Evolutionary conservation across 2,113 vertebrate genomes (phyloP).

Genomic region (Theristicus caerulescens): DNA sequence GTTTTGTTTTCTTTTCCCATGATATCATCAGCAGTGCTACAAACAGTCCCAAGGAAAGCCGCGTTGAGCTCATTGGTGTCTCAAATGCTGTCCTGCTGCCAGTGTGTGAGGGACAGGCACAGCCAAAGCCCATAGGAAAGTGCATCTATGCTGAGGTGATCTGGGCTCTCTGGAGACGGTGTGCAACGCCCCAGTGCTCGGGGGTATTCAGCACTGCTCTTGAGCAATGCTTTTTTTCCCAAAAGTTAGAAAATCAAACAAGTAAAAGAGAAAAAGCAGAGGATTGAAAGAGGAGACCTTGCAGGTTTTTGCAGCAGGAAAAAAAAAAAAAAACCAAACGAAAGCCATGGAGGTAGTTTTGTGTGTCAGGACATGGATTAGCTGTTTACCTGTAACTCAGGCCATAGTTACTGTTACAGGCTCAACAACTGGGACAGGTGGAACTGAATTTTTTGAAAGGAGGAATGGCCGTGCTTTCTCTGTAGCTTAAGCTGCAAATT

Average conservation of each 20-base stretch:
- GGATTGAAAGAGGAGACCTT: background rate
- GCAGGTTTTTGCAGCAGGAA: background rate
- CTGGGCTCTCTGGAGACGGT: background rate
- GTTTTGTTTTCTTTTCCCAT: background rate
- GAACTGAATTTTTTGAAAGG: background rate
- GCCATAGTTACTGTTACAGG: background rate
- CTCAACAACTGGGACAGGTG: background rate
- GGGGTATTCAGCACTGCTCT: background rate
- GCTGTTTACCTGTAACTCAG: background rate
- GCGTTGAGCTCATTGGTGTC: fast-evolving
- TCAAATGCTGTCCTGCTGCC: background rate
- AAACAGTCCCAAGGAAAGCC: background rate
- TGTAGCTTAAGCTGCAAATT: background rate
- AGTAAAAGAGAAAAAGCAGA: background rate
- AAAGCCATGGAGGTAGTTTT: background rate
- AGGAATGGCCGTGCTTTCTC: background rate
- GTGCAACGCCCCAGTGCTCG: fast-evolving
- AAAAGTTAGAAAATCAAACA: background rate
- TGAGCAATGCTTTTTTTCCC: background rate
- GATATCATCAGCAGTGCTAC: background rate
- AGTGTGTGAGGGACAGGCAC: background rate
- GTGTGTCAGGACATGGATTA: background rate
- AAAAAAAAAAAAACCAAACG: background rate
- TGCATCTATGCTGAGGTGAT: background rate
- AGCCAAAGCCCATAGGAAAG: background rate